Conservation (phyloP, 2,113 vertebrate species). For the Alethe diademata region DNA sequence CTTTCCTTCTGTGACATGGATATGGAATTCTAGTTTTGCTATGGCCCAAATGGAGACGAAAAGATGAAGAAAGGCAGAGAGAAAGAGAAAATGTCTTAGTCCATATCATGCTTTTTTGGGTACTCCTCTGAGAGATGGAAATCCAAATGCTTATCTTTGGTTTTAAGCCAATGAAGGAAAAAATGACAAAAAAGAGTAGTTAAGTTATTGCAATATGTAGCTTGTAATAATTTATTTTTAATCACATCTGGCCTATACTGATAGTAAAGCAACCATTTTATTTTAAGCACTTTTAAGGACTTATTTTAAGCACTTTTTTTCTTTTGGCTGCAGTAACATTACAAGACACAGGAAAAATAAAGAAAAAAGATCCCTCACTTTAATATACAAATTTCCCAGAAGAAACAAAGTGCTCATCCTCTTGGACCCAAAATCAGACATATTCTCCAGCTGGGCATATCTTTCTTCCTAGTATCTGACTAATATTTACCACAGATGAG, state of each 20-base stretch:
- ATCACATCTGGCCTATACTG: background rate
- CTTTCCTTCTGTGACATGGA: background rate
- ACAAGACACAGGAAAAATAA: background rate
- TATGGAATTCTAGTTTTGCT: background rate
- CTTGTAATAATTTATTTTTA: background rate
- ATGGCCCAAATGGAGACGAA: background rate
- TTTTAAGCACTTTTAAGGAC: background rate
- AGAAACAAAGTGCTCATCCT: background rate
- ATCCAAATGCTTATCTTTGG: background rate
- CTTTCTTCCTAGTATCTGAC: background rate
- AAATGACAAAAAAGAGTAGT: background rate
- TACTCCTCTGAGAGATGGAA: background rate
- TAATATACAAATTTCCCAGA: background rate
- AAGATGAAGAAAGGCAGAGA: background rate
- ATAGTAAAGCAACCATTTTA: background rate
- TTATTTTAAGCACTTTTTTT: background rate
- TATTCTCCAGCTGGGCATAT: background rate
- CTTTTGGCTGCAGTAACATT: background rate
- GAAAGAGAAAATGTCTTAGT: background rate
- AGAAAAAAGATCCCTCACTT: accelerated
- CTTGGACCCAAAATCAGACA: background rate
- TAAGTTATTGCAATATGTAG: background rate
- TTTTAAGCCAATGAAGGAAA: background rate
- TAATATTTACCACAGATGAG: background rate
- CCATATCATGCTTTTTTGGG: background rate